These are phyloP conservation scores for Drosophila ironensis DNA, from an alignment of 1,140 invertebrate genomes.

Conservation along the genomic window DNA sequence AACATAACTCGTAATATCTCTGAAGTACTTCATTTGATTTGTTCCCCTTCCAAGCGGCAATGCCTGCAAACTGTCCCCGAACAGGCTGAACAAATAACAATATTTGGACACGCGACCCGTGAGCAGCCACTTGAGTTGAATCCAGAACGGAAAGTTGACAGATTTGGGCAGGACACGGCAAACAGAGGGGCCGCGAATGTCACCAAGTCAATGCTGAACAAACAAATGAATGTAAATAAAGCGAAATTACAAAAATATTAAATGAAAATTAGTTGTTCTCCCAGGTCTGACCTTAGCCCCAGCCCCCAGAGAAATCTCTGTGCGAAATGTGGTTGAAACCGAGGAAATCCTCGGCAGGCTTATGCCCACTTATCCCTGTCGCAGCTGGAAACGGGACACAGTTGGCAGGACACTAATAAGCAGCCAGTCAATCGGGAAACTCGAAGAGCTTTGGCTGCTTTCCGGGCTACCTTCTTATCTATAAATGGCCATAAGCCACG, in stretches of 20 bases:
- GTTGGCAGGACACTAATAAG: conserved; percentile 59
- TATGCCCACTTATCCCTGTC: conserved; percentile 68
- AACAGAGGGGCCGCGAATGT: conserved; percentile 45
- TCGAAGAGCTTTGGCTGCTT: conserved; percentile 26
- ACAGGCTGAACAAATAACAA: conserved; percentile 61
- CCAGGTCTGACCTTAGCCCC: not conserved
- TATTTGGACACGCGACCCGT: conserved; percentile 67
- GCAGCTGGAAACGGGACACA: conserved; percentile 53
- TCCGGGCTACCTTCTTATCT: conserved; percentile 64
- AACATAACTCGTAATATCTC: conserved; percentile 6
- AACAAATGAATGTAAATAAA: conserved; percentile 78
- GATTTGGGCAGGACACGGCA: conserved; percentile 52
- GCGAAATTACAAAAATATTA: conserved; percentile 69
- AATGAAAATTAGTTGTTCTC: conserved; percentile 55
- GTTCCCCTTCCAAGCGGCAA: not conserved
- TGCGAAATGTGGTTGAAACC: conserved; percentile 7
- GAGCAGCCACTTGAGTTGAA: conserved; percentile 55
- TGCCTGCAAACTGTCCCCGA: conserved; percentile 20
- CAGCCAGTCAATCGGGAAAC: conserved; percentile 56
- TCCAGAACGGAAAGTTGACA: conserved; percentile 59
- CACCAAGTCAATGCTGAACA: conserved; percentile 69
- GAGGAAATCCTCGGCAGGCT: conserved; percentile 39
- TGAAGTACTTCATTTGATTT: conserved; percentile 18
- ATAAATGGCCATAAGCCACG: conserved; percentile 75
- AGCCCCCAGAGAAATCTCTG: conserved; percentile 11